Conservation (phyloP, 2,888 invertebrate species). For the Oithona nana region DNA sequence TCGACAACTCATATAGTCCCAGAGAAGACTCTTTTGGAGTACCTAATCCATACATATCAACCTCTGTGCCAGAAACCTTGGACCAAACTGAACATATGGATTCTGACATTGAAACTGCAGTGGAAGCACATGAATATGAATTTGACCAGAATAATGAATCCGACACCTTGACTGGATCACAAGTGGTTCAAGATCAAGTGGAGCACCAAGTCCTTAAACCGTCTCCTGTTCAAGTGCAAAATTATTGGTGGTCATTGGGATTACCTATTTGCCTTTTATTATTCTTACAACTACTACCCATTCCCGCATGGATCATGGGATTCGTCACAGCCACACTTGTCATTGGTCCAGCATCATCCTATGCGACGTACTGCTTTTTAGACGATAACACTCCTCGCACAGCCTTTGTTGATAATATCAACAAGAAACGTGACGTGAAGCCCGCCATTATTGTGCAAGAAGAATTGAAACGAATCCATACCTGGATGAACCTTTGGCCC, state of each 20-base stretch:
- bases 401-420: background rate
- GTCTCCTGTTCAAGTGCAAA: no score
- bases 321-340: slow-evolving; percentile 2
- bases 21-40: background rate
- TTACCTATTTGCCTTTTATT: slow-evolving; percentile 2
- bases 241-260: background rate
- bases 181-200: background rate
- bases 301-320: slow-evolving; percentile 3
- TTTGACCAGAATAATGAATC: background rate
- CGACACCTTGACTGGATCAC: background rate
- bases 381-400: background rate
- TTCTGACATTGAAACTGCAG: background rate
- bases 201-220: background rate
- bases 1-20: no score
- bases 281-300: background rate
- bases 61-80: background rate
- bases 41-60: background rate
- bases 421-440: background rate
- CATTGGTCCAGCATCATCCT: background rate
- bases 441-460: slow-evolving; percentile 7
- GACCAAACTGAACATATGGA: background rate
- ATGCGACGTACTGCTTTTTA: background rate
- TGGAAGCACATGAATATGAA: slow-evolving; percentile 9
- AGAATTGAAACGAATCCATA: slow-evolving; percentile 5
- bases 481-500: slow-evolving; percentile 13